Evolutionary conservation across 2,113 vertebrate species (phyloP).

Genomic region (Poeciliopsis occidentalis): DNA sequence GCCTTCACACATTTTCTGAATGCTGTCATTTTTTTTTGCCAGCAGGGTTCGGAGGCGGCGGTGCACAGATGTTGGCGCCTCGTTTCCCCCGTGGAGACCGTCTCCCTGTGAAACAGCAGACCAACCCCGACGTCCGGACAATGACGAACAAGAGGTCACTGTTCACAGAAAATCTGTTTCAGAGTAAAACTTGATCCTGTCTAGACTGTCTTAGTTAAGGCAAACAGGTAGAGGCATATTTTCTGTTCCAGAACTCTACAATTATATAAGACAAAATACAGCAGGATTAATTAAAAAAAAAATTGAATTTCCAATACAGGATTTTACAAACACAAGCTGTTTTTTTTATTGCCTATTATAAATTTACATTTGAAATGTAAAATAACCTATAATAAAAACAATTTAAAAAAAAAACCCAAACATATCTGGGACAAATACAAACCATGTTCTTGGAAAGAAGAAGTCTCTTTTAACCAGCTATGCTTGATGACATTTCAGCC

Average conservation of each 20-base stretch:
- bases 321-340: too few species aligned
- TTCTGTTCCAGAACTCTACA: neutral
- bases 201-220: slow-evolving; percentile 7
- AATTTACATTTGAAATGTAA: too few species aligned
- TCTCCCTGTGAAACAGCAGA: slow-evolving; percentile 16
- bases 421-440: too few species aligned
- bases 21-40: slow-evolving; percentile 7
- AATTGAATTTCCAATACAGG: too few species aligned
- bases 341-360: too few species aligned
- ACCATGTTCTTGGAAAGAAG: too few species aligned
- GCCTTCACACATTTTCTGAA: slow-evolving; percentile 14
- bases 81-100: slow-evolving; percentile 10
- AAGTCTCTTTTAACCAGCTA: too few species aligned
- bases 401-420: too few species aligned
- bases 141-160: slow-evolving; percentile 18
- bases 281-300: too few species aligned
- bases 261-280: too few species aligned
- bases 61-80: slow-evolving; percentile 16
- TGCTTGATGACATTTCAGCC: too few species aligned
- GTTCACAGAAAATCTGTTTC: slow-evolving; percentile 30
- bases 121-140: slow-evolving; percentile 6
- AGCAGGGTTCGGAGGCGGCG: slow-evolving; percentile 17
- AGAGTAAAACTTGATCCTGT: slow-evolving; percentile 24
- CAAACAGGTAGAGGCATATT: neutral
- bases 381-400: too few species aligned